phyloP scores from a whole-genome alignment of 2,888 invertebrate species.

The Drosophila nigritarsus region DNA sequence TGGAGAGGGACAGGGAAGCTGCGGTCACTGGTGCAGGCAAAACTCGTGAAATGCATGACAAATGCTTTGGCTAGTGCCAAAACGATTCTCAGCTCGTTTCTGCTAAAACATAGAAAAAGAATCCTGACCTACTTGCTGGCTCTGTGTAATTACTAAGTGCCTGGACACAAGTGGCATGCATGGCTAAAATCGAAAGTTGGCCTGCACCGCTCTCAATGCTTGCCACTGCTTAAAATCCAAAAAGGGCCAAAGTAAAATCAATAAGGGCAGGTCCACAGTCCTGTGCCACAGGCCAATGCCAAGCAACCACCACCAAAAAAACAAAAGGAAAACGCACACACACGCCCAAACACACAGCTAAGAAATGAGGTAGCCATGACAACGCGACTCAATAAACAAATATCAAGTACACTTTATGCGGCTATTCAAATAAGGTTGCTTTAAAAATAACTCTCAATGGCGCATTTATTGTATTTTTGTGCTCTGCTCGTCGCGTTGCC shows the following conservation, averaged over 20 bases:
- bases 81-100: slow-evolving; percentile 20
- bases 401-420: slow-evolving; percentile 47
- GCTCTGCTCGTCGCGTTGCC: slow-evolving; percentile 31
- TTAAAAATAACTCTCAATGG: slow-evolving; percentile 73
- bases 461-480: slow-evolving; percentile 55
- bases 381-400: slow-evolving; percentile 73
- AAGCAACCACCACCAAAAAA: slow-evolving; percentile 71
- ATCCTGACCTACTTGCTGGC: slow-evolving; percentile 66
- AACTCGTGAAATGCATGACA: slow-evolving; percentile 72
- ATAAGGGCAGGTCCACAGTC: slow-evolving; percentile 52
- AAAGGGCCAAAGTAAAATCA: slow-evolving; percentile 61
- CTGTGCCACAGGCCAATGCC: slow-evolving; percentile 69
- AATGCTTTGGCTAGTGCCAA: slow-evolving; percentile 46
- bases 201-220: slow-evolving; percentile 46
- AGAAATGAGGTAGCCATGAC: slow-evolving; percentile 63
- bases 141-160: slow-evolving; percentile 59
- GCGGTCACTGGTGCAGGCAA: slow-evolving; percentile 63
- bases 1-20: slow-evolving; percentile 34
- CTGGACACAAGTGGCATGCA: slow-evolving; percentile 49
- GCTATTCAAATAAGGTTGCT: slow-evolving; percentile 68
- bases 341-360: slow-evolving; percentile 18
- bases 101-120: slow-evolving; percentile 16
- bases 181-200: slow-evolving; percentile 75
- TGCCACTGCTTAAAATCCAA: slow-evolving; percentile 21
- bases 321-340: not conserved